These are phyloP conservation scores for Corythornis madagascariensis DNA, from an alignment of 2,113 vertebrate species.

Conservation along the genomic window DNA sequence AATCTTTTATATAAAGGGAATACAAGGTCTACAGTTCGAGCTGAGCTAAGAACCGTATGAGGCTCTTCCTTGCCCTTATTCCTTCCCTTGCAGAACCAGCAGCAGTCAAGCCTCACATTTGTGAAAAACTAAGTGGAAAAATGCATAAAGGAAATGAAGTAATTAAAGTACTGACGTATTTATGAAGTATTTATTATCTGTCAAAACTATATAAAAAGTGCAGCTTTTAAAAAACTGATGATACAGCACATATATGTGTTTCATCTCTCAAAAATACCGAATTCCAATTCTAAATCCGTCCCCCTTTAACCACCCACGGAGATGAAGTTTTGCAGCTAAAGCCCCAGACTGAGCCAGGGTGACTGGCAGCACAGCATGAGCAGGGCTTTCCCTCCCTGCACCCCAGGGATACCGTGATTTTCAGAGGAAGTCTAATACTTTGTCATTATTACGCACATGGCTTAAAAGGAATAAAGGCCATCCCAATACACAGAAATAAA, in stretches of 20 bases:
- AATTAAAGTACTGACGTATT: not conserved
- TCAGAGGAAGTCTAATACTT: not conserved
- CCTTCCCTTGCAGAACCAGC: not conserved
- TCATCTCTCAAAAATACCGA: not conserved
- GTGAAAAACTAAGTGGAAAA: not conserved
- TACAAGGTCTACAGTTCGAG: not conserved
- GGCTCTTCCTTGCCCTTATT: not conserved
- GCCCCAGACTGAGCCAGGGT: not conserved
- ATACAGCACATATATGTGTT: not conserved
- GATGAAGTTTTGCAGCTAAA: not conserved
- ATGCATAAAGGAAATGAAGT: not conserved
- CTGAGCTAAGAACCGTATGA: not conserved
- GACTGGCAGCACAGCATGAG: not conserved
- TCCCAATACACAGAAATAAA: not conserved
- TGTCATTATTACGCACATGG: not conserved
- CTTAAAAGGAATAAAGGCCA: not conserved
- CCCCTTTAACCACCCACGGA: not conserved
- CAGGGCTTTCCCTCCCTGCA: not conserved
- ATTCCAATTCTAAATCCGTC: not conserved
- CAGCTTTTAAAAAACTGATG: not conserved
- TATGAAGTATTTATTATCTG: conserved; percentile 4
- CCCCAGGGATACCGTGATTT: not conserved
- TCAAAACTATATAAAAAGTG: not conserved
- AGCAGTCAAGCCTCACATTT: not conserved
- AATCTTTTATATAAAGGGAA: not conserved